Percentiles rank a stretch among this genome's conserved stretches.
Evolutionary conservation across 1,140 invertebrate species (phyloP).

Genomic region (Brachionus plicatilis): DNA sequence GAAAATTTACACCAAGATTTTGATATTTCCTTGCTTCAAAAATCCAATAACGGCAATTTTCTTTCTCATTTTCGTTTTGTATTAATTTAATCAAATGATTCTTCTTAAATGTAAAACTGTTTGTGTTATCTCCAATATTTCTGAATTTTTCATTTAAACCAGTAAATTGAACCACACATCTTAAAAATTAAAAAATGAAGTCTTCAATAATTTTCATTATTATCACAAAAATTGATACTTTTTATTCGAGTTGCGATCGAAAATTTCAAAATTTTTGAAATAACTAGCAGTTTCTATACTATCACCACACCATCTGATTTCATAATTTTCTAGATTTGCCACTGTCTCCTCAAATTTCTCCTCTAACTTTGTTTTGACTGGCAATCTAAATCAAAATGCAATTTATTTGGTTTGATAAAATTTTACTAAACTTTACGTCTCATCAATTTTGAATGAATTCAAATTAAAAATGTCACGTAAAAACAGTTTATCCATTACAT

Average conservation of each 20-base stretch:
- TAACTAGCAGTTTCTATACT: background rate
- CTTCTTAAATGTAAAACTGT: background rate
- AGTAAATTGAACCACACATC: background rate
- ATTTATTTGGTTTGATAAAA: background rate
- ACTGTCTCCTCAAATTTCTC: background rate
- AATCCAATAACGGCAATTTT: background rate
- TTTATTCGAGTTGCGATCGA: background rate
- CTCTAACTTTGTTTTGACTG: background rate
- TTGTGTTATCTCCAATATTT: background rate
- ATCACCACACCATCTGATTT: background rate
- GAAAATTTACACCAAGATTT: background rate
- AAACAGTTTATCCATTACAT: background rate
- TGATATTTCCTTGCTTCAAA: background rate
- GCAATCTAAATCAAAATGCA: background rate
- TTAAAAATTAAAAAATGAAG: background rate
- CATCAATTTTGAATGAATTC: background rate
- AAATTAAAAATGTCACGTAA: background rate
- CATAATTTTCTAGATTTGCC: background rate
- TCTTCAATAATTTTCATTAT: background rate
- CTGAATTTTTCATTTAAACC: background rate
- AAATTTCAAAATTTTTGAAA: constrained; percentile 24
- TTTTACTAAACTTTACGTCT: background rate
- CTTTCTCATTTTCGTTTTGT: background rate
- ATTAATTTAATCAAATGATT: background rate
- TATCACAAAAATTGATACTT: background rate